Conservation (phyloP, 2,113 vertebrate genomes). For the Crotalus horridus region DNA sequence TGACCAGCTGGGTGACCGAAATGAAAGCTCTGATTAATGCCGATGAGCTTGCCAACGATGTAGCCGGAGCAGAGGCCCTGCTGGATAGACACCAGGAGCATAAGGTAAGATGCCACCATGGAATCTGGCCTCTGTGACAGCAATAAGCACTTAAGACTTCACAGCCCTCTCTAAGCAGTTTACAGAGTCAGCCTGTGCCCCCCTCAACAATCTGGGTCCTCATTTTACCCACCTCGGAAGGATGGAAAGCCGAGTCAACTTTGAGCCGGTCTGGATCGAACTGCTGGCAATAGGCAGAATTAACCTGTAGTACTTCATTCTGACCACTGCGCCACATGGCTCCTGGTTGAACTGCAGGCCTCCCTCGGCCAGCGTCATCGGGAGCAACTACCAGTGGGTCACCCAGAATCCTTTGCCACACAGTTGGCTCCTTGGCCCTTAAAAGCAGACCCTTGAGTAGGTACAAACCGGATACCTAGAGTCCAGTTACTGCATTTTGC, state of each 20-base stretch:
- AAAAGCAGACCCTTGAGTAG: too few species aligned
- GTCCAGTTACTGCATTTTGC: neutral
- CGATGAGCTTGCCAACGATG: slow-evolving; percentile 95
- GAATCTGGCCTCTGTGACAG: too few species aligned
- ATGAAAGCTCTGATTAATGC: slow-evolving; percentile 99
- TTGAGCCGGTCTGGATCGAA: too few species aligned
- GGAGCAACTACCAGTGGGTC: neutral
- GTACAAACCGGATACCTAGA: neutral
- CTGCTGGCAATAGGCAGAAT: too few species aligned
- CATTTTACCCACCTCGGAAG: too few species aligned
- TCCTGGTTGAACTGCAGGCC: neutral
- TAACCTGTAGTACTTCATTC: too few species aligned
- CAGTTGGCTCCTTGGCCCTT: neutral
- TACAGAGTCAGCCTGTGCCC: too few species aligned
- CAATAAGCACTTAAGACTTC: too few species aligned
- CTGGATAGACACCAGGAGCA: slow-evolving; percentile 97
- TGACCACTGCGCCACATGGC: too few species aligned
- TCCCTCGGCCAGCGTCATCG: neutral
- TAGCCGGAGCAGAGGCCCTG: slow-evolving; percentile 94
- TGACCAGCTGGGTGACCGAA: slow-evolving; percentile 99
- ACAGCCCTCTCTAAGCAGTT: too few species aligned
- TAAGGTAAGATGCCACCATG: slow-evolving; percentile 72
- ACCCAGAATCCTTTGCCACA: neutral
- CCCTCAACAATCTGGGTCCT: too few species aligned
- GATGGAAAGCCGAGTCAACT: too few species aligned